Conservation (phyloP, 2,888 invertebrate species). For the Amiota minor region DNA sequence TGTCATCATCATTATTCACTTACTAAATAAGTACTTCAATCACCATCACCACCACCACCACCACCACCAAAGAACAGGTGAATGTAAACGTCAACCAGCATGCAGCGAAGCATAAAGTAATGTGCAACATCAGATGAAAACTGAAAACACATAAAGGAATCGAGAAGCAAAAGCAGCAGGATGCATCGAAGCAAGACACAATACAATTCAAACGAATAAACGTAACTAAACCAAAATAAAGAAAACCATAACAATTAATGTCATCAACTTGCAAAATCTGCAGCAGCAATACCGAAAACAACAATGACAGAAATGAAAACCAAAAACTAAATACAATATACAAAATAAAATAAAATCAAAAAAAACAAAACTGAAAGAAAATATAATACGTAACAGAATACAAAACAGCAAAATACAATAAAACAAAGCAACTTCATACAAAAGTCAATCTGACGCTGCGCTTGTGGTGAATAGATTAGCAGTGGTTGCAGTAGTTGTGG, state of each 20-base stretch:
- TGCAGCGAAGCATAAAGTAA: constrained; percentile 18
- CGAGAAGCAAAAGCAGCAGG: constrained; percentile 36
- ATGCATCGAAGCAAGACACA: constrained; percentile 42
- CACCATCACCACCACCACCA: neutral
- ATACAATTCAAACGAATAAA: constrained; percentile 16
- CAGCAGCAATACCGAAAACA: constrained; percentile 48
- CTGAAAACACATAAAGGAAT: constrained; percentile 29
- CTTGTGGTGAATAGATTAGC: too few species aligned
- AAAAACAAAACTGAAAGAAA: neutral
- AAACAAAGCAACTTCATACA: too few species aligned
- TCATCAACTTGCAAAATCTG: constrained; percentile 52
- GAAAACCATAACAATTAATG: constrained; percentile 60
- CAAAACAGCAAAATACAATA: too few species aligned
- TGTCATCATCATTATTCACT: too few species aligned
- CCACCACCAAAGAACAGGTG: neutral
- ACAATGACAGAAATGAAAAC: constrained; percentile 37
- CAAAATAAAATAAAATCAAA: constrained; percentile 9
- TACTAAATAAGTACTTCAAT: too few species aligned
- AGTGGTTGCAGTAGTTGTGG: too few species aligned
- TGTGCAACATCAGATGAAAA: constrained; percentile 37
- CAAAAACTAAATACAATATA: neutral
- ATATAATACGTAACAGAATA: too few species aligned
- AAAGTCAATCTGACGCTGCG: too few species aligned
- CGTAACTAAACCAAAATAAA: constrained; percentile 29
- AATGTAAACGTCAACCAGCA: constrained; percentile 32